Conservation (phyloP, 2,113 vertebrate genomes). For the Gallinago jamesoni region DNA sequence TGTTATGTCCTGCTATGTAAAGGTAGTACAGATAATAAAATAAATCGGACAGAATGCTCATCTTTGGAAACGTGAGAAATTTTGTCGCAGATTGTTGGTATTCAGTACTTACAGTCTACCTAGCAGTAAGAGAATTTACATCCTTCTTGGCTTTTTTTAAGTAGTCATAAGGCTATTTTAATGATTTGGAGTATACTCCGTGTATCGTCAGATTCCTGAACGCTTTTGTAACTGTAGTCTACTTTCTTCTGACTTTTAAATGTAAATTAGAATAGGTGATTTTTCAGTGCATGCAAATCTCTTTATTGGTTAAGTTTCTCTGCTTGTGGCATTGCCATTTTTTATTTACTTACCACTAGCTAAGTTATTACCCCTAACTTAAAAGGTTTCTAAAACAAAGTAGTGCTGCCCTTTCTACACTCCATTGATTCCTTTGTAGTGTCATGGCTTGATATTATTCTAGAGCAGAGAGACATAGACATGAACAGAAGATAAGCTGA, state of each 20-base stretch:
- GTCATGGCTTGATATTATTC: not conserved
- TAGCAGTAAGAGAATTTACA: not conserved
- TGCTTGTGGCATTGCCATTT: not conserved
- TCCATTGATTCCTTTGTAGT: not conserved
- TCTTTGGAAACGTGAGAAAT: not conserved
- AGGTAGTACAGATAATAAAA: not conserved
- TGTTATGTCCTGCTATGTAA: not conserved
- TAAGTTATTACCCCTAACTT: not conserved
- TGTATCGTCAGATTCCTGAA: not conserved
- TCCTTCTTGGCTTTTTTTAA: not conserved
- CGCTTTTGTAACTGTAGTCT: not conserved
- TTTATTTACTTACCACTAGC: not conserved
- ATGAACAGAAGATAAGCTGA: not conserved
- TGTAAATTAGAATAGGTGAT: not conserved
- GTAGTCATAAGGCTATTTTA: not conserved
- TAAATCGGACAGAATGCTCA: rapidly evolving
- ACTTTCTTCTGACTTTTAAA: not conserved
- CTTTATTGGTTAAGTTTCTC: not conserved
- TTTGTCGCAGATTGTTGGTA: not conserved
- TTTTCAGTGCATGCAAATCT: not conserved
- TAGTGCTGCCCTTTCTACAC: not conserved
- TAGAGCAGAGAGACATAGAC: not conserved
- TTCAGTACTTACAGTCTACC: not conserved
- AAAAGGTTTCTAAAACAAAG: not conserved
- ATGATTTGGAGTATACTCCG: not conserved